Base-by-base conservation (phyloP, 1,140 invertebrate genomes). In the Diuraphis noxia region DNA sequence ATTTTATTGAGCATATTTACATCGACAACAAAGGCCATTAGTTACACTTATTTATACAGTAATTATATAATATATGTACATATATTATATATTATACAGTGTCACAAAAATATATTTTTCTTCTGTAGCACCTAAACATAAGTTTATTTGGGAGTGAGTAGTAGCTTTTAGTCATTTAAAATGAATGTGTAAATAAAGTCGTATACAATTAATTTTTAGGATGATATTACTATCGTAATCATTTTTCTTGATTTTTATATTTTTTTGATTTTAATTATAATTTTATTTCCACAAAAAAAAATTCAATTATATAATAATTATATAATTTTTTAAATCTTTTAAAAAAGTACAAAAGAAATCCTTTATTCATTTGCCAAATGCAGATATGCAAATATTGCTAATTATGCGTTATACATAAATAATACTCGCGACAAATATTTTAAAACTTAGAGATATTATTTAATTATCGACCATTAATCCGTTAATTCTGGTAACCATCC, bases 281-380 rank as follows among this genome's bases (percentile, higher is more conserved):
- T 41, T 82, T 41, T 40, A 40, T 23, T 82, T 30, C 10, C 41
- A 38, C 1, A 40, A 38, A 9, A 41, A 43, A 84, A 46, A n/a
- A 84, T 34, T 84, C 3, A 84, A 41, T 84, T 84, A 43, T 19
- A 43, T n/a, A 41, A 43, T 82, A 41, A 82, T 41, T 43, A 82
- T 40, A 81, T 40, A 13, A 41, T 41, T 81, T 40, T 82, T 41
- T 46, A 84, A n/a, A n/a, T n/a, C 38, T 34, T 30, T 30, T 38
- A 13, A n/a, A 23, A 81, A 81, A 81, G 2, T 43, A 85, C 17
- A n/a, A 82, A 82, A 25, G 3, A n/a, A 85, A 85, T 85, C 41
- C n/a, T 85, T 85, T 85, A 46, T 85, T 49, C 43, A 19, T 85
- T 85, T 46, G 82, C 41, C 82, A 85, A 85, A 85, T n/a, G 17